Evolutionary conservation across 1,140 invertebrate genomes (phyloP).

Genomic region (Pogonomyrmex barbatus): DNA sequence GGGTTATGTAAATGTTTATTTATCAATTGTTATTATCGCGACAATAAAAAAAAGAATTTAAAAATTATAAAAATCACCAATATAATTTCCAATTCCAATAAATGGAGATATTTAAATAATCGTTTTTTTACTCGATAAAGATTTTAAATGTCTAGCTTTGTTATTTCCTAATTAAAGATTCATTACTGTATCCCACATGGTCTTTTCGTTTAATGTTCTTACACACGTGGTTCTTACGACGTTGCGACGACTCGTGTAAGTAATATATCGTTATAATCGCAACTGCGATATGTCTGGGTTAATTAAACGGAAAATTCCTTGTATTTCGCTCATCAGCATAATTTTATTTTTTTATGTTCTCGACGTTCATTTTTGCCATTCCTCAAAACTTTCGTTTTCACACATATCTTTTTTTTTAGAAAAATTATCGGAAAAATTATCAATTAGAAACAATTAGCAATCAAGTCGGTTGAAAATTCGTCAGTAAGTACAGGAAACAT

Average conservation of each 20-base stretch:
- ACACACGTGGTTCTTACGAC: conserved; percentile 6
- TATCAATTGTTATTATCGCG: not conserved
- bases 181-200: not conserved
- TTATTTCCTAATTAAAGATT: not conserved
- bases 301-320: conserved; percentile 23
- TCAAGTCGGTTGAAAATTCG: conserved; percentile 67
- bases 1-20: not conserved
- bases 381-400: conserved; percentile 70
- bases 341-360: not conserved
- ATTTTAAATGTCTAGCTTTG: not conserved
- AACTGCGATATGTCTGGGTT: conserved; percentile 41
- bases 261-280: conserved; percentile 23
- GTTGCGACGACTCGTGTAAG: not conserved
- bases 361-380: not conserved
- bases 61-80: not conserved
- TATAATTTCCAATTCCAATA: not conserved
- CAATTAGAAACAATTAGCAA: conserved; percentile 80
- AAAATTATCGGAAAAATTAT: conserved; percentile 73
- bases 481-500: not conserved
- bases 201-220: conserved; percentile 5
- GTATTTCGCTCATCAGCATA: not conserved
- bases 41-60: conserved; percentile 3
- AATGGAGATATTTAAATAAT: not conserved
- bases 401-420: conserved; percentile 69
- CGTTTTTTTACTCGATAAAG: not conserved